Conservation (phyloP, 2,888 invertebrate species). For the Dasypolia templi region DNA sequence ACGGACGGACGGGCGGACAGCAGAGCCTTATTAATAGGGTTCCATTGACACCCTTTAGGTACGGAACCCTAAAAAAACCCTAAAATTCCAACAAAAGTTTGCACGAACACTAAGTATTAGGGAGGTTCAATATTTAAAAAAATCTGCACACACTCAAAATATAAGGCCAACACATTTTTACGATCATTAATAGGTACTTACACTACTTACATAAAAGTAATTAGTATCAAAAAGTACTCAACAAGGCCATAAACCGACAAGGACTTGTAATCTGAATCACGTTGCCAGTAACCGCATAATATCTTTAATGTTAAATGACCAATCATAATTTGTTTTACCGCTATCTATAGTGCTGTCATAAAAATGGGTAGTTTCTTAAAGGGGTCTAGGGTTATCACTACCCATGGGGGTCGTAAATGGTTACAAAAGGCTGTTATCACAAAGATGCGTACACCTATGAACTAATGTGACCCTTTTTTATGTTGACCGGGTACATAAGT, state of each 20-base stretch:
- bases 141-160: constrained; percentile 1
- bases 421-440: constrained; percentile 41
- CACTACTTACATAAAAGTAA: constrained; percentile 26
- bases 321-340: constrained; percentile 50
- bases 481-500: constrained; percentile 2
- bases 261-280: constrained; percentile 57
- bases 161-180: neutral
- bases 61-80: no score
- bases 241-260: constrained; percentile 45
- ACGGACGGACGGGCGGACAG: no score
- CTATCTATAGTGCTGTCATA: constrained; percentile 46
- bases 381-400: constrained; percentile 27
- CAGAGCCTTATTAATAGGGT: no score
- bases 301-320: constrained; percentile 52
- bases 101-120: no score
- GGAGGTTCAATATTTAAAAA: neutral
- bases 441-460: constrained; percentile 49
- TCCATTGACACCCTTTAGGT: no score
- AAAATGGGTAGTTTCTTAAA: constrained; percentile 56
- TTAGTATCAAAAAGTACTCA: constrained; percentile 47
- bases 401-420: constrained; percentile 46
- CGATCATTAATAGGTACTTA: constrained; percentile 13
- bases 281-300: constrained; percentile 45
- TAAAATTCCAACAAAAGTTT: neutral
- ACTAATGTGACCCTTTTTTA: constrained; percentile 42